A percentile compares a stretch with the other conserved stretches of the same genome.
Evolutionary conservation across 2,888 invertebrate species (phyloP).

Genomic region (Apamea anceps): DNA sequence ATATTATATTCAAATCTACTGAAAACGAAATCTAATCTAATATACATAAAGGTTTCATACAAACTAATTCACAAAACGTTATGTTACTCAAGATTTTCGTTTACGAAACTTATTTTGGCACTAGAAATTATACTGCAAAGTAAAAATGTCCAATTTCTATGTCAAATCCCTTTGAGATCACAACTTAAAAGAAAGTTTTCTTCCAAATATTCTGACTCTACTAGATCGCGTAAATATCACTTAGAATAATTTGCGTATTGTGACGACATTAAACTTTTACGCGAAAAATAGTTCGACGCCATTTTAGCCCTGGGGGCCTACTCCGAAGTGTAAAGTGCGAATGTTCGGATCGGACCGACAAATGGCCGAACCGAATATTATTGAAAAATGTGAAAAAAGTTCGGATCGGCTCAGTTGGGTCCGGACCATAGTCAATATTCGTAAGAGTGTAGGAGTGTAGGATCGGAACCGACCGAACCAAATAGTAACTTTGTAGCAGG

Average conservation of each 20-base stretch:
- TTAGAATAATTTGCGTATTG: slow-evolving; percentile 34
- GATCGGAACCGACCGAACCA: too few relatives aligned
- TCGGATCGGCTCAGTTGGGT: too few relatives aligned
- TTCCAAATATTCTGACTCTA: slow-evolving; percentile 29
- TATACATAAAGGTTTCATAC: slow-evolving; percentile 61
- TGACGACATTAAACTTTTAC: slow-evolving; percentile 36
- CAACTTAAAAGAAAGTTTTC: slow-evolving; percentile 48
- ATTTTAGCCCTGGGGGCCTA: neutral
- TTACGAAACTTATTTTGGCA: slow-evolving; percentile 70
- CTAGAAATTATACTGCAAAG: slow-evolving; percentile 70
- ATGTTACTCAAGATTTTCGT: slow-evolving; percentile 52
- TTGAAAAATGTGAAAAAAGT: too few relatives aligned
- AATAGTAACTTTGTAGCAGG: too few relatives aligned
- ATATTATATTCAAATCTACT: slow-evolving; percentile 57
- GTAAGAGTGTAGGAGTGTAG: too few relatives aligned
- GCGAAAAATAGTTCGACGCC: slow-evolving; percentile 24
- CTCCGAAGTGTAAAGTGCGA: too few relatives aligned
- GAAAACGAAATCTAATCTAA: slow-evolving; percentile 64
- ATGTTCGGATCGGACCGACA: too few relatives aligned
- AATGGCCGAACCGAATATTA: too few relatives aligned
- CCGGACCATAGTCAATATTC: too few relatives aligned
- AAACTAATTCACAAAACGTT: slow-evolving; percentile 58
- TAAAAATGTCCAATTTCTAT: slow-evolving; percentile 61
- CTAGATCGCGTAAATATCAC: slow-evolving; percentile 42
- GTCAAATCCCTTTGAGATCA: slow-evolving; percentile 62